These are phyloP conservation scores for Scolopax rusticola DNA, from an alignment of 2,797 vertebrate species.

Conservation along the genomic window DNA sequence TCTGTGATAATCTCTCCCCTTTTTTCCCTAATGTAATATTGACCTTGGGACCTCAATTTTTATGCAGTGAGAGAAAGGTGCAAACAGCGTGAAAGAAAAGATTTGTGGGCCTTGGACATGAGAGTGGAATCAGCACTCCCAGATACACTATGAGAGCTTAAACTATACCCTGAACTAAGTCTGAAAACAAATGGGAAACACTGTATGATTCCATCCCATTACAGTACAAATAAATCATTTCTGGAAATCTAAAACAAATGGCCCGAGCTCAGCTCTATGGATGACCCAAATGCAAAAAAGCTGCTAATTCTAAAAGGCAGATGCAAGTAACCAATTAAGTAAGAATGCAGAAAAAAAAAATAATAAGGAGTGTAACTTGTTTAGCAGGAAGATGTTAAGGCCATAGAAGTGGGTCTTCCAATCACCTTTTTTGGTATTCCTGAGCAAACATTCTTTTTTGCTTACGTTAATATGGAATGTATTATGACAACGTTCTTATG, in stretches of 20 bases:
- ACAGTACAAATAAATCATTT: constrained; percentile 72
- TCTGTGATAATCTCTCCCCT: constrained; percentile 17
- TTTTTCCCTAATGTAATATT: constrained; percentile 15
- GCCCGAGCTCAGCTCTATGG: background rate
- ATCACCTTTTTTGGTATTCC: constrained; percentile 72
- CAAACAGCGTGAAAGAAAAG: constrained; percentile 43
- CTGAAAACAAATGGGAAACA: constrained; percentile 64
- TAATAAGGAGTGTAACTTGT: constrained; percentile 45
- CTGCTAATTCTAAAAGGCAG: constrained; percentile 57
- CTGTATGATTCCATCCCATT: constrained; percentile 65
- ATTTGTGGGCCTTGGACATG: constrained; percentile 47
- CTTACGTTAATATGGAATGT: constrained; percentile 76
- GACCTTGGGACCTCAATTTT: constrained; percentile 16
- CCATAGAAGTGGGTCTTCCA: constrained; percentile 64
- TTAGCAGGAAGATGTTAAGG: constrained; percentile 53
- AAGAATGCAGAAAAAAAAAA: constrained; percentile 2
- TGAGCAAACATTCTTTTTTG: constrained; percentile 76
- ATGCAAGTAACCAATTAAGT: constrained; percentile 68
- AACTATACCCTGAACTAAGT: constrained; percentile 6
- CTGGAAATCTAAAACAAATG: constrained; percentile 76
- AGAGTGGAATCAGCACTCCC: constrained; percentile 20
- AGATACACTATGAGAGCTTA: constrained; percentile 30
- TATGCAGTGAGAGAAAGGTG: constrained; percentile 32
- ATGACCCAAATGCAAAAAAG: constrained; percentile 61
- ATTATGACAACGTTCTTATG: constrained; percentile 75